phyloP scores from a whole-genome alignment of 2,113 vertebrate genomes.

The Nerophis ophidion region DNA sequence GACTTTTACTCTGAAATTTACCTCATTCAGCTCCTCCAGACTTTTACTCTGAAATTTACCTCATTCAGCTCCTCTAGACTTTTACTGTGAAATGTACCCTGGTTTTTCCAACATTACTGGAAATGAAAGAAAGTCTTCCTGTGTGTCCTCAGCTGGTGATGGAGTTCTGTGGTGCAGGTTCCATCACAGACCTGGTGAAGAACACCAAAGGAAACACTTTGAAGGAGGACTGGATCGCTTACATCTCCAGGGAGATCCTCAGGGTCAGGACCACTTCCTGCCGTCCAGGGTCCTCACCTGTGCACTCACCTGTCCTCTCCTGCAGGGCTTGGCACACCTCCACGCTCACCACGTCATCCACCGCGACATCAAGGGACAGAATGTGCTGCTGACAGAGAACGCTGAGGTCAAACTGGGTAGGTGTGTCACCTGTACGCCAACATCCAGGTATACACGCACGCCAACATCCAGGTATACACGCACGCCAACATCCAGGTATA shows the following conservation, averaged over 20 bases:
- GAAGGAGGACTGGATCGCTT: conserved; percentile 99
- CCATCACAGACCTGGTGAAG: conserved; percentile 98
- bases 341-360: conserved; percentile 98
- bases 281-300: no score
- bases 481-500: no score
- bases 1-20: no score
- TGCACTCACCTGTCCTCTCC: neutral
- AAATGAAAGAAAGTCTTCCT: no score
- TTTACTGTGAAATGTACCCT: no score
- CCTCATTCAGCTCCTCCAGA: no score
- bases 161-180: conserved; percentile 98
- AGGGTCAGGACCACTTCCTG: conserved; percentile 48
- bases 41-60: no score
- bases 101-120: no score
- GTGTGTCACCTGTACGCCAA: conserved; percentile 16
- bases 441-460: neutral
- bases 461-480: no score
- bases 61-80: no score
- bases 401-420: conserved; percentile 96
- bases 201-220: conserved; percentile 97
- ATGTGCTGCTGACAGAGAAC: conserved; percentile 95
- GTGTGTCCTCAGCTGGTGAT: conserved; percentile 82
- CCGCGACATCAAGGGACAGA: conserved; percentile 97
- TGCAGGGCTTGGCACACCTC: conserved; percentile 90
- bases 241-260: conserved; percentile 97